Conservation (phyloP, 2,888 invertebrate genomes). For the Athetis lepigone region DNA sequence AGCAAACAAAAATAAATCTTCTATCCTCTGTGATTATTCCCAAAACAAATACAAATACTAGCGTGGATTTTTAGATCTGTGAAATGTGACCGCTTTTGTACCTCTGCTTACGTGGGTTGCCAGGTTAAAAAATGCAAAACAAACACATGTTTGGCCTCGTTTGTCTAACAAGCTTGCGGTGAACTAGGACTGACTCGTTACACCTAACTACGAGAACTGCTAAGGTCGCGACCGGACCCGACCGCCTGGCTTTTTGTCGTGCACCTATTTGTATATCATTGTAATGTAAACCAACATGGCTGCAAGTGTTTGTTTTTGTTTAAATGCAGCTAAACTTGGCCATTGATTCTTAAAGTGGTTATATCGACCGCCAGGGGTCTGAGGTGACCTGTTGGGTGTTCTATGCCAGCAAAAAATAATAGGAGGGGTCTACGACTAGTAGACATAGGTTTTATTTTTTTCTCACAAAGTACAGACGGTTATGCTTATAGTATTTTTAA, state of each 20-base stretch:
- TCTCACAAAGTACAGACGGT: too few relatives aligned
- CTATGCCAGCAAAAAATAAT: too few relatives aligned
- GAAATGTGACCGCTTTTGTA: constrained; percentile 55
- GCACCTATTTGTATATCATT: constrained; percentile 54
- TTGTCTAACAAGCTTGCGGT: constrained; percentile 67
- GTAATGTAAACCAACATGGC: constrained; percentile 42
- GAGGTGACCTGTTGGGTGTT: too few relatives aligned
- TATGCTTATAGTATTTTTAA: too few relatives aligned
- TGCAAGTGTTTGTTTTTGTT: constrained; percentile 45
- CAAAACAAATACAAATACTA: constrained; percentile 34
- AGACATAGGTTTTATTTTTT: too few relatives aligned
- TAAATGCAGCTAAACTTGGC: constrained; percentile 12
- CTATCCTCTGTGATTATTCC: constrained; percentile 44
- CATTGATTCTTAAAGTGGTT: too few relatives aligned
- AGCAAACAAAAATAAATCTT: constrained; percentile 39
- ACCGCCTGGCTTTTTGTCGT: constrained; percentile 57
- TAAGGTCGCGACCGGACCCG: constrained; percentile 59
- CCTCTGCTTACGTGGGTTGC: constrained; percentile 52
- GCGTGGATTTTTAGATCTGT: constrained; percentile 34
- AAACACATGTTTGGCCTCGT: constrained; percentile 64
- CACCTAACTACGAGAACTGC: constrained; percentile 58
- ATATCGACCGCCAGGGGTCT: too few relatives aligned
- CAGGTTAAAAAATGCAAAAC: constrained; percentile 64
- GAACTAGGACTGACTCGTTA: constrained; percentile 62
- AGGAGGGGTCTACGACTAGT: too few relatives aligned